Evolutionary conservation across 2,888 invertebrate genomes (phyloP).

Genomic region (Pegoplata infirma): DNA sequence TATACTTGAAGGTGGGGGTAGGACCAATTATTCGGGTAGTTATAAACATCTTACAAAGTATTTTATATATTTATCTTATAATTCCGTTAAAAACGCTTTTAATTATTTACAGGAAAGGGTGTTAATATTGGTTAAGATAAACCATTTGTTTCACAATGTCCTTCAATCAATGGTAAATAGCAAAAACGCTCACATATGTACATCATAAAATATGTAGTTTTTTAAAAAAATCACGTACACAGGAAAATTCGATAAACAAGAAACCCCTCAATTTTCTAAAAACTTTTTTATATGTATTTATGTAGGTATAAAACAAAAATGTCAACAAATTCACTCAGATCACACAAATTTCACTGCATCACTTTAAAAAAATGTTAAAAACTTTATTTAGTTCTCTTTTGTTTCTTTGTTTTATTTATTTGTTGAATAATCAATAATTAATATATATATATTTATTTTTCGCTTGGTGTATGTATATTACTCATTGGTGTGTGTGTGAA

Average conservation of each 20-base stretch:
- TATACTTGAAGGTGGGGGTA: no score
- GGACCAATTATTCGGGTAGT: no score
- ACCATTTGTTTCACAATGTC: background rate
- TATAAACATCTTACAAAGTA: no score
- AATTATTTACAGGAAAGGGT: no score
- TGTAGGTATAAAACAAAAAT: background rate
- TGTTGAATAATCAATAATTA: slow-evolving; percentile 48
- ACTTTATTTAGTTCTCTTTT: background rate
- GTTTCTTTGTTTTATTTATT: slow-evolving; percentile 25
- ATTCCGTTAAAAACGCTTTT: no score
- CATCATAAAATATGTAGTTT: no score
- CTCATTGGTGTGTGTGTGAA: slow-evolving; percentile 21
- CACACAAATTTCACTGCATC: background rate
- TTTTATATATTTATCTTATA: no score
- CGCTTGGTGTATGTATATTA: slow-evolving; percentile 37
- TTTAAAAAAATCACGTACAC: slow-evolving; percentile 11
- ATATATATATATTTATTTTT: slow-evolving; percentile 27
- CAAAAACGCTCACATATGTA: no score
- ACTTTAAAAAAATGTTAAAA: background rate
- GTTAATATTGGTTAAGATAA: no score
- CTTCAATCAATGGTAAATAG: background rate
- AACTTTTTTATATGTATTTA: background rate
- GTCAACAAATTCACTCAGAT: background rate
- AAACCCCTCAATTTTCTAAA: no score
- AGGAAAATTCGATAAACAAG: slow-evolving; percentile 12